Conservation (phyloP, 2,113 vertebrate species). For the Pogonocichla stellata region DNA sequence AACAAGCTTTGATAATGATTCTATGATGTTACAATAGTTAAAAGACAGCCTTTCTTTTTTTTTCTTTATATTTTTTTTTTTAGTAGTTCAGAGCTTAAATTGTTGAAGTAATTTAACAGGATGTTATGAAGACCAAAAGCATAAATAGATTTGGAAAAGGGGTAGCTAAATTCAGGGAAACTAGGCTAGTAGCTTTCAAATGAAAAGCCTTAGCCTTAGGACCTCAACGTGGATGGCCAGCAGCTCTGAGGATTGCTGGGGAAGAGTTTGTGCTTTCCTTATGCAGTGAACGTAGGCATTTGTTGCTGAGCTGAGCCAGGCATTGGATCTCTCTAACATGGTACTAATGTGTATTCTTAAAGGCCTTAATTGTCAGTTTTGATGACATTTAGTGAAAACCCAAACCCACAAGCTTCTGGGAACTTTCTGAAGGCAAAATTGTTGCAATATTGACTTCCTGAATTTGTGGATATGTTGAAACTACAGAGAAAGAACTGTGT, state of each 20-base stretch:
- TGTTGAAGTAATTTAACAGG: not conserved
- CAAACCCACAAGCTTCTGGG: not conserved
- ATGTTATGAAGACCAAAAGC: not conserved
- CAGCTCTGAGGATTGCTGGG: not conserved
- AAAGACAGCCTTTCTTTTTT: not conserved
- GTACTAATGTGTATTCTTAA: not conserved
- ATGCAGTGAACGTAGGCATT: rapidly evolving
- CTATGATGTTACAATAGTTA: not conserved
- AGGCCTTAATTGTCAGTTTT: not conserved
- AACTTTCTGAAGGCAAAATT: not conserved
- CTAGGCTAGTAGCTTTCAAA: not conserved
- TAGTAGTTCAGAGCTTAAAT: not conserved
- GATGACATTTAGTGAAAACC: not conserved
- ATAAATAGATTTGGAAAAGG: not conserved
- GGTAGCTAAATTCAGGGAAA: not conserved
- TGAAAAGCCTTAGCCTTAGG: not conserved
- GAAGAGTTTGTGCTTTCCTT: not conserved
- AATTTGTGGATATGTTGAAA: not conserved
- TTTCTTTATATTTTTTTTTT: not conserved
- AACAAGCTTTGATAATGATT: not conserved
- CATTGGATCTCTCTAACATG: not conserved
- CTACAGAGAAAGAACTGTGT: not conserved
- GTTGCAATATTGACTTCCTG: not conserved
- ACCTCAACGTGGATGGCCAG: not conserved
- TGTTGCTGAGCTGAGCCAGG: not conserved